Evolutionary conservation across 1,140 invertebrate genomes (phyloP).

Genomic region (Drepana arcuata): DNA sequence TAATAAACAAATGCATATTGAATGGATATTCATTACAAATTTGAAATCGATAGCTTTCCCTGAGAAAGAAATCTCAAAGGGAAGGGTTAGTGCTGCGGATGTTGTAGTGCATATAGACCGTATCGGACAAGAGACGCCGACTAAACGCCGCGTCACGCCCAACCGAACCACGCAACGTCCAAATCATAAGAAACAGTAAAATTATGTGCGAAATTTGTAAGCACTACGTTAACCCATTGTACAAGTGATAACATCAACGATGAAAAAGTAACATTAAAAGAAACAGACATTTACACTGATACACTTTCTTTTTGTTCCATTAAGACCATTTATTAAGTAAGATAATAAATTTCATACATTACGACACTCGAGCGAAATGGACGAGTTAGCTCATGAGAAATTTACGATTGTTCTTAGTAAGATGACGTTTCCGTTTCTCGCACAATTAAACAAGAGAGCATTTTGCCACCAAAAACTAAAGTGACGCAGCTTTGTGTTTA

Average conservation of each 20-base stretch:
- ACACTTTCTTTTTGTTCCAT: constrained; percentile 15
- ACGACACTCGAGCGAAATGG: constrained; percentile 10
- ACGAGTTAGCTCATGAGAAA: constrained; percentile 14
- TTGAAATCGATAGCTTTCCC: constrained; percentile 42
- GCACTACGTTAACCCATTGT: constrained; percentile 6
- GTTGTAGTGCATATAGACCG: constrained; percentile 56
- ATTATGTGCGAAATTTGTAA: constrained; percentile 24
- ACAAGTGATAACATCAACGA: constrained; percentile 5
- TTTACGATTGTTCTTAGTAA: constrained; percentile 15
- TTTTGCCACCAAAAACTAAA: constrained; percentile 10
- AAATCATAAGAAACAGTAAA: constrained; percentile 24
- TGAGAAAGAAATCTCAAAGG: constrained; percentile 40
- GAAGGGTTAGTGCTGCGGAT: constrained; percentile 46
- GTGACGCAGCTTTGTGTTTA: constrained; percentile 18
- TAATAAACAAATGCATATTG: background rate
- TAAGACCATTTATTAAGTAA: constrained; percentile 9
- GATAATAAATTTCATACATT: constrained; percentile 9
- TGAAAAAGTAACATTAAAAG: constrained; percentile 3
- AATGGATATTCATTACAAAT: constrained; percentile 9
- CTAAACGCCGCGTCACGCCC: constrained; percentile 58
- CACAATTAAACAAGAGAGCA: constrained; percentile 18
- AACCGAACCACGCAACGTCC: constrained; percentile 45
- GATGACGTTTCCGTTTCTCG: constrained; percentile 16
- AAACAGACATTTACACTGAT: constrained; percentile 7
- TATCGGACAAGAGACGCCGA: constrained; percentile 53